Percentiles rank a stretch among this genome's conserved stretches.
Conservation (phyloP, 2,888 invertebrate species). For the Malacosoma neustria region DNA sequence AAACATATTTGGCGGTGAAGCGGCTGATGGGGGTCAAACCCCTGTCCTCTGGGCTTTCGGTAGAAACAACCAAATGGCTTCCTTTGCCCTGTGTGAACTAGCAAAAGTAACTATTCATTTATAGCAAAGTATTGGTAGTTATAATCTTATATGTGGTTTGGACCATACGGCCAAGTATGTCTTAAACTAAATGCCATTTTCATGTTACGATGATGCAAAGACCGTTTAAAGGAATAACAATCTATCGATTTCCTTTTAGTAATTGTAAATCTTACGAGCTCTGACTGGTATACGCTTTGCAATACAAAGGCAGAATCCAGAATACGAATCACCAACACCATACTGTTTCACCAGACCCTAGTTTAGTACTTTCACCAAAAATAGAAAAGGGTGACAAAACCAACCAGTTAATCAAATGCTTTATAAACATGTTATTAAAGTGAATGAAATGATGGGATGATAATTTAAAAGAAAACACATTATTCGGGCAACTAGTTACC, state of each 20-base stretch:
- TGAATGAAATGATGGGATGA: not conserved
- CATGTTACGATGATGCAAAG: not conserved
- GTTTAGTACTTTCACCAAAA: not conserved
- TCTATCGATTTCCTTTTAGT: not conserved
- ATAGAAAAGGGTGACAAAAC: not conserved
- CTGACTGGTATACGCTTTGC: not conserved
- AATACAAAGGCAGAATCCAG: not conserved
- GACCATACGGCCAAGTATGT: not conserved
- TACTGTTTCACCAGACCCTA: not conserved
- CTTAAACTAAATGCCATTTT: not conserved
- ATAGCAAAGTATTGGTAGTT: not conserved
- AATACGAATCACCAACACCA: not conserved
- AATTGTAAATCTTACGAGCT: not conserved
- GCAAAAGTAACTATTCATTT: too few relatives aligned
- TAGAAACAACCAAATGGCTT: too few relatives aligned
- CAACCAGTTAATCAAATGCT: not conserved
- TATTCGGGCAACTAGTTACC: not conserved
- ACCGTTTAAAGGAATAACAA: not conserved
- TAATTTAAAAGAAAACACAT: not conserved
- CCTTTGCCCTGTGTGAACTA: too few relatives aligned
- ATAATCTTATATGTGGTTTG: not conserved
- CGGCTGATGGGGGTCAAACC: too few relatives aligned
- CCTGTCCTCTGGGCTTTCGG: too few relatives aligned
- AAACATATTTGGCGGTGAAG: too few relatives aligned
- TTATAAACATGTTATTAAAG: not conserved